Base-by-base conservation (phyloP, 2,888 invertebrate species). In the Leptinotarsa rubiginosa region DNA sequence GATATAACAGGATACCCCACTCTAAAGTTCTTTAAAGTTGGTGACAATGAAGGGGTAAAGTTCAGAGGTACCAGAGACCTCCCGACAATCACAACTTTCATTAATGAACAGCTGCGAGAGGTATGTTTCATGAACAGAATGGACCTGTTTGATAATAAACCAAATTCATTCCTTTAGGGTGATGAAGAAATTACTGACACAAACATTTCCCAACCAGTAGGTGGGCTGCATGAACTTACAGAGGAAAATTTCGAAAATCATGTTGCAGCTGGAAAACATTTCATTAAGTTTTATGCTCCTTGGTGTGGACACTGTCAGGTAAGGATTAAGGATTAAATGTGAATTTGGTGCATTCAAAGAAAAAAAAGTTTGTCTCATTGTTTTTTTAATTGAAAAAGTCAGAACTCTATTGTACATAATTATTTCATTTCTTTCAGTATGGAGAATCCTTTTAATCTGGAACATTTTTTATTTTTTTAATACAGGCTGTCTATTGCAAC, bases 281-380 rank as follows among this genome's bases (percentile, higher is more conserved):
- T 97, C 85, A 90, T 97, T 4, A 96, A 97, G 89, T 97, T 97
- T 87, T 97, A 94, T 88, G 95, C 95, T 0, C 96, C 97, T 0
- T 97, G 97, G 97, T 97, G 97, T 87, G 91, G 93, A 73, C 94
- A 95, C 83, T 97, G 96, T 82, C 95, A 94, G 90, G 94, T 94
- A 88, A 82, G 5, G 20, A 31, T 65, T 54, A 59, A 65, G 65
- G 25, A 65, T 72, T 12, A 56, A 56, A 15, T 20, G 20, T 56
- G 4, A 7, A 54, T 54, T 20, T 54, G 31, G 0, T 7, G 7
- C 7, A 31, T 31, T 31, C 1, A 31, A 10, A 31, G 1, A 10
- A 31, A 31, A 31, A 31, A 31, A 1, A 10, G 31, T 31, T 31
- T 7, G 41, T 41, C 41, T 5, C 25, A 25, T 25, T 25, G 25